Evolutionary conservation across 2,888 invertebrate genomes (phyloP).

Genomic region (Autographa gamma): DNA sequence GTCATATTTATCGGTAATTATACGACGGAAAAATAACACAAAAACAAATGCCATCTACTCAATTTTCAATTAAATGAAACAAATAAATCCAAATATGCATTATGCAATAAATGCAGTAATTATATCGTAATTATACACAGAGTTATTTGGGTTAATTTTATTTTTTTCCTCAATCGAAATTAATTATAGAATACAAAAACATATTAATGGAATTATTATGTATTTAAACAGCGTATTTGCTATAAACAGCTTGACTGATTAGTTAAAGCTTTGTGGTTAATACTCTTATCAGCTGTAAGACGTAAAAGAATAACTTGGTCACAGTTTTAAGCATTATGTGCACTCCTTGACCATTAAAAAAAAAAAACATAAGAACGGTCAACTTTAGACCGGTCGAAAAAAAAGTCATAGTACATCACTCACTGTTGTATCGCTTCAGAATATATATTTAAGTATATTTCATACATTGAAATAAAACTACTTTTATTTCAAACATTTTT

Average conservation of each 20-base stretch:
- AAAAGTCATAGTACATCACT: too few relatives aligned
- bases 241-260: background rate
- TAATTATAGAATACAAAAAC: background rate
- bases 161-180: background rate
- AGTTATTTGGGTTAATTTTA: background rate
- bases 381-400: too few relatives aligned
- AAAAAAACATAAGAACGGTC: too few relatives aligned
- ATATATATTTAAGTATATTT: too few relatives aligned
- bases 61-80: too few relatives aligned
- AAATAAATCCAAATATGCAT: background rate
- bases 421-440: too few relatives aligned
- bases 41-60: too few relatives aligned
- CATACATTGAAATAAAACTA: too few relatives aligned
- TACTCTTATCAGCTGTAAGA: background rate
- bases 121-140: background rate
- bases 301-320: background rate
- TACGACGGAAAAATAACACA: too few relatives aligned
- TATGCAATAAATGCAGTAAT: background rate
- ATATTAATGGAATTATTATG: background rate
- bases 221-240: background rate
- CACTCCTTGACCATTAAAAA: too few relatives aligned
- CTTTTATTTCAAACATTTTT: too few relatives aligned
- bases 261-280: background rate
- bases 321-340: background rate
- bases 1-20: too few relatives aligned